Base-by-base conservation (phyloP, 2,888 invertebrate species). In the Zhuqinia jingwanae region DNA sequence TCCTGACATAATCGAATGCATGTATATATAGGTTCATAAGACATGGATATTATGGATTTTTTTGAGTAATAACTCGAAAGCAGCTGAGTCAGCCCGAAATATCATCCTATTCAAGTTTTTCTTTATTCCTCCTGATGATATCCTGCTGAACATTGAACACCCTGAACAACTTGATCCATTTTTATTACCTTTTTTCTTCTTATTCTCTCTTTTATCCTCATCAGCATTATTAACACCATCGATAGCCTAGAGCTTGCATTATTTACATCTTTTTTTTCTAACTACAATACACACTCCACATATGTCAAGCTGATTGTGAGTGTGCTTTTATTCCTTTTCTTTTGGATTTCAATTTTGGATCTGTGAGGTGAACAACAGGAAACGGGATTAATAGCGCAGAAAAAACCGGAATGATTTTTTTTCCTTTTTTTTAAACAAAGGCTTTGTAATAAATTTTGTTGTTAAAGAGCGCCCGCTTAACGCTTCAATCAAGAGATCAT, bases 351-450 rank as follows among this genome's bases (percentile, higher is more conserved):
- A 6, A 8, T 3, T 6, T 36, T 36, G 36, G 36, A 36, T 27
- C 27, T 15, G 30, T 27, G 60, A 13, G 60, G 60, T 53, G 53
- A 53, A 25, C 60, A 70, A 70, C 68, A 70, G 68, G 68, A 70
- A 70, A 70, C 68, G 68, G 20, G 47, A 70, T 70, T 70, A 70
- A 73, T 50, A 53, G 50, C 27, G 47, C 47, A 47, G 47, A 70
- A 68, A n/a, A n/a, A 70, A 70, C 73, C 30, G 73, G 73, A 73
- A 73, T 73, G 50, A 73, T 73, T 73, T 73, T 73, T 73, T 73
- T 10, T 45, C 13, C 30, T 42, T n/a, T 50, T 50, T 50, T 3
- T 2, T 47, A 73, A 73, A 73, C 73, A 73, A 73, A 50, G 50
- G 15, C 25, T 73, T 70, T 22, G 13, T 50, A 50, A 50, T 50